phyloP scores from a whole-genome alignment of 2,797 vertebrate genomes.

The Cossypha caffra region DNA sequence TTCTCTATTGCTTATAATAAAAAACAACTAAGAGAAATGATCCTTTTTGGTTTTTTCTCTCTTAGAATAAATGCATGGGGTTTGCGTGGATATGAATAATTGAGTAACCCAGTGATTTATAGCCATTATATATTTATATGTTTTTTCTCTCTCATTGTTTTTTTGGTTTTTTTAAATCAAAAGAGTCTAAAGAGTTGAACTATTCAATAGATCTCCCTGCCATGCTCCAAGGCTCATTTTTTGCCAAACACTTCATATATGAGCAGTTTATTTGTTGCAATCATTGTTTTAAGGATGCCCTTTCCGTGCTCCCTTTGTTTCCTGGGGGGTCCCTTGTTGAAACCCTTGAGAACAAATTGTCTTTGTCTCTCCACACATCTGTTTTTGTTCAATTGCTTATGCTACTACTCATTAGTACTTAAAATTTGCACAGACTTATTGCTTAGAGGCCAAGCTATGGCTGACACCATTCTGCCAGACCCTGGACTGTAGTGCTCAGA shows the following conservation, averaged over 20 bases:
- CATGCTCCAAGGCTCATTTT: background rate
- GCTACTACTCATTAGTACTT: background rate
- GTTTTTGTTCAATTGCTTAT: background rate
- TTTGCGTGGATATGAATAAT: conserved; percentile 34
- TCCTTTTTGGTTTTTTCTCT: background rate
- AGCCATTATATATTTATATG: conserved; percentile 46
- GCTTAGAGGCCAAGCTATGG: background rate
- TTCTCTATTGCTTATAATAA: background rate
- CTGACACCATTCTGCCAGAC: background rate
- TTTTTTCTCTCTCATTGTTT: background rate
- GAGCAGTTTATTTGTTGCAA: background rate
- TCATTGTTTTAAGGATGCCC: background rate
- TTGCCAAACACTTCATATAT: background rate
- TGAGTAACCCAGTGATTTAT: conserved; percentile 25
- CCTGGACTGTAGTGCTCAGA: background rate
- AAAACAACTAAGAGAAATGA: background rate
- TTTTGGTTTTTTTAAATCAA: background rate
- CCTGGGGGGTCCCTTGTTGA: background rate
- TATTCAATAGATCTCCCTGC: background rate
- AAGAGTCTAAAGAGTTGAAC: background rate
- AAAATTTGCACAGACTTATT: background rate
- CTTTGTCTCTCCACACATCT: background rate
- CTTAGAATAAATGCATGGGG: conserved; percentile 22
- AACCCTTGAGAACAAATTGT: background rate
- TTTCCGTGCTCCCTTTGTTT: background rate